Conservation (phyloP, 2,797 vertebrate species). For the Hafferia zeledoni region DNA sequence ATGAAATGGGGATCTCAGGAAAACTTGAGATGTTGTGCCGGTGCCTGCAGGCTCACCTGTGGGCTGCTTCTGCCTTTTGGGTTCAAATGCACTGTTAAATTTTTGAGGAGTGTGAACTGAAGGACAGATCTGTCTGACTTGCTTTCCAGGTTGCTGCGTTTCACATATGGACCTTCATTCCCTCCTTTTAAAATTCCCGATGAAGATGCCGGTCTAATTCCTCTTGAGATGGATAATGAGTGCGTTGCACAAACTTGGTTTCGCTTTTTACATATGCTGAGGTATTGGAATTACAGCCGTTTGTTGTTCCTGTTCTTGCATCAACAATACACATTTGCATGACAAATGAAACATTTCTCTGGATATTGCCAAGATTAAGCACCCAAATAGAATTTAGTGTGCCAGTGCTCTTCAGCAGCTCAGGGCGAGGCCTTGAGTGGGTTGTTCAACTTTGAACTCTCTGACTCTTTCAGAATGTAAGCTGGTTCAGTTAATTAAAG, state of each 20-base stretch:
- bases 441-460: neutral
- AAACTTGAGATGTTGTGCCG: neutral
- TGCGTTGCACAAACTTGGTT: constrained; percentile 92
- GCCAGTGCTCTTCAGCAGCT: neutral
- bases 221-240: constrained; percentile 89
- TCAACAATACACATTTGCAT: neutral
- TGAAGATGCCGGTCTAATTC: constrained; percentile 89
- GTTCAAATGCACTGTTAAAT: neutral
- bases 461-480: neutral
- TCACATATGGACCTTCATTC: constrained; percentile 89
- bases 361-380: neutral
- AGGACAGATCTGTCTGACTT: neutral
- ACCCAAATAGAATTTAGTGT: neutral
- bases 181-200: constrained; percentile 90
- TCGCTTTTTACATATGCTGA: constrained; percentile 93
- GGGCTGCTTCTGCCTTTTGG: neutral
- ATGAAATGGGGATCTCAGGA: neutral
- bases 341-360: neutral
- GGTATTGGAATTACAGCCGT: constrained; percentile 72
- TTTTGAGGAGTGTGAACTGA: neutral
- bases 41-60: neutral
- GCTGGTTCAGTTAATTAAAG: neutral
- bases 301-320: neutral
- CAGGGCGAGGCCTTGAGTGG: neutral
- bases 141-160: constrained; percentile 83